Base-by-base conservation (phyloP, 1,140 invertebrate genomes). In the Magallana angulata region DNA sequence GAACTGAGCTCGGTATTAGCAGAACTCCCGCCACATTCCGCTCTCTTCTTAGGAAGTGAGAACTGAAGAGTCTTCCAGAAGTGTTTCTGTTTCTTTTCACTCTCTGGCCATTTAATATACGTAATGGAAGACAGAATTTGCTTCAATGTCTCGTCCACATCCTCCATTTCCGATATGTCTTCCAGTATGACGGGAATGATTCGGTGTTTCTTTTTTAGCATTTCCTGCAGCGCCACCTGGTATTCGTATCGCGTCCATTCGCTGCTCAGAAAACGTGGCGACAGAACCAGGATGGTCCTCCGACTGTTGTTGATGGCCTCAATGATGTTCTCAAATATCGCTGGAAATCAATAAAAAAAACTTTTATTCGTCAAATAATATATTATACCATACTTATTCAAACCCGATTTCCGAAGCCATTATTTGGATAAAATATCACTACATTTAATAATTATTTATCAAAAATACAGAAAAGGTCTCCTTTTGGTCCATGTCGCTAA, bases 211-310 rank as follows among this genome's bases (percentile, higher is more conserved):
- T 89, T 60, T 58, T 92, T 93, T 8, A 94, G 71, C 89, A 92
- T 92, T 88, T 93, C 91, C 9, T 91, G 86, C 68, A 92, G 92
- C 2, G 93, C 93, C 18, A 90, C 90, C 62, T 93, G 91, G 71
- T 91, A 94, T 85, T 94, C 93, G 71, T 93, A 92, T 56, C 88
- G 90, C 36, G 90, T 92, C 80, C 90, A 93, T 68, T 93, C 93
- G 60, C 91, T 93, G n/a, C 90, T 81, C 3, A 93, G 80, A 76
- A 92, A 93, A 24, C 90, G 83, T 12, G 89, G 89, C 0, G 92
- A 90, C 1, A 93, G 60, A 8, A 93, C 71, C 11, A 93, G 68
- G 24, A 93, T 92, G 3, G 92, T 93, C 57, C 92, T 58, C 16
- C 92, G 82, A n/a, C 91, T 92, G 7, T 90, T 90, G 48, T 92